phyloP scores from a whole-genome alignment of 2,888 invertebrate species.

The Cephonodes hylas region DNA sequence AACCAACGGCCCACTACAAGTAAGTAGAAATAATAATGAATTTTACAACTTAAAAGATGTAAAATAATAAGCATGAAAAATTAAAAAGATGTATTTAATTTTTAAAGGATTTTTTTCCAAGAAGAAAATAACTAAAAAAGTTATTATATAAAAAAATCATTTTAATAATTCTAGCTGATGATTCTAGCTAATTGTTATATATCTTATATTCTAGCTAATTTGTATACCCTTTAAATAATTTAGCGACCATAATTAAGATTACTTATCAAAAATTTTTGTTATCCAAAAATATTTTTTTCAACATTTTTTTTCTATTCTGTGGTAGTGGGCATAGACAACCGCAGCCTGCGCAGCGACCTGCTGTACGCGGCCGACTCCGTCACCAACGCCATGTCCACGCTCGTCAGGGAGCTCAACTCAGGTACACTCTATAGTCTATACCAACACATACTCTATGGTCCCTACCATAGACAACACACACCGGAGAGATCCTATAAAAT shows the following conservation, averaged over 20 bases:
- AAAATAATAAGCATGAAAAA: background rate
- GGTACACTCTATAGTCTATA: constrained; percentile 50
- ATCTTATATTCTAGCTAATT: no score
- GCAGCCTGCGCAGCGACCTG: constrained; percentile 91
- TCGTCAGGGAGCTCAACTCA: constrained; percentile 97
- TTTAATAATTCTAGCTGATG: no score
- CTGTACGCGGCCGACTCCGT: constrained; percentile 98
- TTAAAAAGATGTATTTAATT: no score
- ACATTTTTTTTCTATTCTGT: no score
- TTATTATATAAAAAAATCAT: background rate
- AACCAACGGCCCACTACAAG: constrained; percentile 74
- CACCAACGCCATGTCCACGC: constrained; percentile 98
- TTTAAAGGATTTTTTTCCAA: background rate
- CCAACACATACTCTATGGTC: no score
- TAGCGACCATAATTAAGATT: no score
- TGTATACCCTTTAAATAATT: no score
- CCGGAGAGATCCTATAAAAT: background rate
- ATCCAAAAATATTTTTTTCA: no score
- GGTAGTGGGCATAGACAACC: constrained; percentile 76
- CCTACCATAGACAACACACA: background rate
- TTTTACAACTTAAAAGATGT: background rate
- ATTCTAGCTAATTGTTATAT: no score
- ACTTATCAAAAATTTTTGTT: no score
- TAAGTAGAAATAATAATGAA: constrained; percentile 42
- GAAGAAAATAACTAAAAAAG: background rate